A percentile compares a stretch with the other conserved stretches of the same genome.
Conservation (phyloP, 1,140 invertebrate species). For the Liolophura sinensis region DNA sequence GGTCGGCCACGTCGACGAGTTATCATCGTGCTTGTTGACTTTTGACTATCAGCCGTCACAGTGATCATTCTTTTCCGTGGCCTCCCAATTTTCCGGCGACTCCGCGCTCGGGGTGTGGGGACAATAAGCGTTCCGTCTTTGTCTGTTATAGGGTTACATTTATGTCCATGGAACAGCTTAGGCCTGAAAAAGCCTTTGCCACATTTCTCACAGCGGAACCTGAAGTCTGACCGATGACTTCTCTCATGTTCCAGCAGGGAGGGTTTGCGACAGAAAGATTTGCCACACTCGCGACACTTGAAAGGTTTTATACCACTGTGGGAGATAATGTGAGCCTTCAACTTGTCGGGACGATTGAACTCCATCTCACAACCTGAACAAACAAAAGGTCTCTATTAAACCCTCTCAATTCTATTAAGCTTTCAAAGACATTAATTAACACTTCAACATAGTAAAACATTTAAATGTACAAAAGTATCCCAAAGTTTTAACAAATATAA, state of each 20-base stretch:
- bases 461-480: no score
- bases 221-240: constrained; percentile 48
- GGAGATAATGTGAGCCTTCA: constrained; percentile 58
- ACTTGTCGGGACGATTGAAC: constrained; percentile 66
- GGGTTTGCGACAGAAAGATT: constrained; percentile 61
- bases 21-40: constrained; percentile 2
- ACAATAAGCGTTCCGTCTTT: constrained; percentile 24
- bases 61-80: constrained; percentile 40
- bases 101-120: constrained; percentile 20
- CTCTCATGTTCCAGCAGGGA: constrained; percentile 53
- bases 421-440: no score
- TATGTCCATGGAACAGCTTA: constrained; percentile 47
- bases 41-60: constrained; percentile 16
- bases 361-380: constrained; percentile 68
- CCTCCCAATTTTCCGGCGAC: constrained; percentile 39
- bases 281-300: constrained; percentile 64
- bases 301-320: constrained; percentile 63
- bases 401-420: neutral
- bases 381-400: neutral
- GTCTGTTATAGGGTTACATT: constrained; percentile 37
- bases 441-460: no score
- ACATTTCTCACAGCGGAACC: constrained; percentile 64
- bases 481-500: no score
- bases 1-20: constrained; percentile 1
- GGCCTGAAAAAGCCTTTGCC: constrained; percentile 62